A percentile compares a stretch with the other conserved stretches of the same genome.
These are phyloP conservation scores for Acleris sparsana DNA, from an alignment of 2,888 invertebrate genomes.

Conservation along the genomic window DNA sequence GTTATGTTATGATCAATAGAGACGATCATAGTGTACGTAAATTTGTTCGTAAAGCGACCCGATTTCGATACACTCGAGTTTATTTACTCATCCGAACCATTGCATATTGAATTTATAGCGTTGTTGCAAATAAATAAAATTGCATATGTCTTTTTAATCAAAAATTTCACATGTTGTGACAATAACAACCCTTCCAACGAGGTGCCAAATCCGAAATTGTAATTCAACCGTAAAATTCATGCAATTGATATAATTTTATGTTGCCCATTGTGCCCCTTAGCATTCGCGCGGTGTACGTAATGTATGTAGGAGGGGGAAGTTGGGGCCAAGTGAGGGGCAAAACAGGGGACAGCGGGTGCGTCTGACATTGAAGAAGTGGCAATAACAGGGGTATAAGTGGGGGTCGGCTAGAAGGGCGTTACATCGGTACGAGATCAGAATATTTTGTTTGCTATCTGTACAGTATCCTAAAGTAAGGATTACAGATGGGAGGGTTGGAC, in stretches of 20 bases:
- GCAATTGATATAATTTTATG: slow-evolving; percentile 80
- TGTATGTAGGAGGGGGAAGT: slow-evolving; percentile 70
- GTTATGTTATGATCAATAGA: no score
- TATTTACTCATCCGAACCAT: background rate
- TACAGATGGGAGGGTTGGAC: slow-evolving; percentile 73
- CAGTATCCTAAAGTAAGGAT: slow-evolving; percentile 77
- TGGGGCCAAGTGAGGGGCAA: slow-evolving; percentile 27
- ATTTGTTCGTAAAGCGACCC: background rate
- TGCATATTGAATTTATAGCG: background rate
- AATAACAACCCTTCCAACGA: slow-evolving; percentile 45
- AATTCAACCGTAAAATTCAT: slow-evolving; percentile 75
- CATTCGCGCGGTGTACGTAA: slow-evolving; percentile 77
- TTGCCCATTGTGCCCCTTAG: slow-evolving; percentile 63
- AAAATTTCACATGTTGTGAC: slow-evolving; percentile 10
- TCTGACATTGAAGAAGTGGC: slow-evolving; percentile 85
- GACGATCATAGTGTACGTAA: no score
- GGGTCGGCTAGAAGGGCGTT: slow-evolving; percentile 78
- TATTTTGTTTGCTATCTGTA: slow-evolving; percentile 74
- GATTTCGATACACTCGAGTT: background rate
- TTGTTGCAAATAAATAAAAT: slow-evolving; percentile 14
- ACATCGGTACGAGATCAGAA: slow-evolving; percentile 81
- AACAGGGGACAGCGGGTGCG: slow-evolving; percentile 66
- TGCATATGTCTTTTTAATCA: slow-evolving; percentile 26
- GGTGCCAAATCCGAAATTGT: slow-evolving; percentile 72
- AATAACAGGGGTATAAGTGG: slow-evolving; percentile 84